Evolutionary conservation across 2,888 invertebrate species (phyloP), one percentile per base, ranked within the genome.

Genomic region (Trachelus stipa): DNA sequence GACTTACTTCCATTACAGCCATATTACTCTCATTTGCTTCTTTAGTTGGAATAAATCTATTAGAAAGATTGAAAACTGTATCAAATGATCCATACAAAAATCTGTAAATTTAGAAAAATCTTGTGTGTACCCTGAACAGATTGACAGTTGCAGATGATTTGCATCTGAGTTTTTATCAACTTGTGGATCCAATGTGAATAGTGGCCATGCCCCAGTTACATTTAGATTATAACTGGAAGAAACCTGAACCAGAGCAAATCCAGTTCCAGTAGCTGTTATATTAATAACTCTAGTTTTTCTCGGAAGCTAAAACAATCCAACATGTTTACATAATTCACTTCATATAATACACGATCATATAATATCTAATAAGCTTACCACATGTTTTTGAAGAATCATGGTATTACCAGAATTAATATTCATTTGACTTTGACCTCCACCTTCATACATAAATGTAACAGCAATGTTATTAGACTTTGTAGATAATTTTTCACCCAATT

Each of bases 1-100:
- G 93, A 81, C 95, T 95, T 0, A 98, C 96, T 87, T 98, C 97
- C 93, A 98, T 96, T 0, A 98, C 95, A 15, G 97, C 96, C 95
- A 98, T 96, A 83, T 98, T 98, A 81, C 97, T 97, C 83, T 94
- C 94, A 31, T 95, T 95, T 75, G 94, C 93, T 85, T 94, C 94
- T 68, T 93, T 94, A 80, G 91, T 94, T 77, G 93, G 92, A 2
- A 95, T 95, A 89, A 95, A 96, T 81, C 95, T 96, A 87, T 23
- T 12, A 68, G 12, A n/a, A 11, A 68, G 89, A 85, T 83, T 83
- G 33, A 79, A 82, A 80, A 77, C 68, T 34, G 11, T 69, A 77
- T 73, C 76, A 74, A 68, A 73, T 4, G 34, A 34, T 15, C 30
- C n/a, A 77, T 74, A 30, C 34, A 31, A 12, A n/a, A 74, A 34